phyloP scores from a whole-genome alignment of 2,888 invertebrate genomes.

The Pteria penguin region DNA sequence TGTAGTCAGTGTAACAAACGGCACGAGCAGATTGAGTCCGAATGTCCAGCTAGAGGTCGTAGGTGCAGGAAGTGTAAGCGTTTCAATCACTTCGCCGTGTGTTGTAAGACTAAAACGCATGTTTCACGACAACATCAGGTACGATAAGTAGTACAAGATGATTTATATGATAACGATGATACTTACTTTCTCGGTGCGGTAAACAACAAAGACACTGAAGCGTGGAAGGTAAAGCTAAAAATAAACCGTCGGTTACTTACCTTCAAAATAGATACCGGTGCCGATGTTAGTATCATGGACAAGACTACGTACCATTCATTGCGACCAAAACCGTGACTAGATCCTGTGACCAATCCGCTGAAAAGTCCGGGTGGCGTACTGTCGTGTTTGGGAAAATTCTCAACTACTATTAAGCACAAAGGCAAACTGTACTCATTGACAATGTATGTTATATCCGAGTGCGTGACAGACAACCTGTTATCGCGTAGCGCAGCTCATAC shows the following conservation, averaged over 20 bases:
- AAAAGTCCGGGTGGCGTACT: neutral
- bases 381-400: neutral
- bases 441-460: neutral
- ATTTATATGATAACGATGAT: neutral
- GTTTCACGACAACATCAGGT: neutral
- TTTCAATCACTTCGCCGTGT: constrained; percentile 24
- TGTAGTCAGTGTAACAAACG: constrained; percentile 25
- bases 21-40: constrained; percentile 1
- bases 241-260: neutral
- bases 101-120: constrained; percentile 12
- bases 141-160: neutral
- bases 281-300: neutral
- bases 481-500: neutral
- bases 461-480: neutral
- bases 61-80: constrained; percentile 18
- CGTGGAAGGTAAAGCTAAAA: constrained; percentile 10
- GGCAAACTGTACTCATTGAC: neutral
- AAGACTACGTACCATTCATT: neutral
- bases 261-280: constrained; percentile 6
- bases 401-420: neutral
- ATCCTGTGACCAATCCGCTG: neutral
- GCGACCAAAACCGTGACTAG: neutral
- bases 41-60: constrained; percentile 26
- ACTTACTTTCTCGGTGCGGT: constrained; percentile 28
- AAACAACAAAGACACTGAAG: neutral